Base-by-base conservation (phyloP, 2,113 vertebrate species). In the Condylura cristata region DNA sequence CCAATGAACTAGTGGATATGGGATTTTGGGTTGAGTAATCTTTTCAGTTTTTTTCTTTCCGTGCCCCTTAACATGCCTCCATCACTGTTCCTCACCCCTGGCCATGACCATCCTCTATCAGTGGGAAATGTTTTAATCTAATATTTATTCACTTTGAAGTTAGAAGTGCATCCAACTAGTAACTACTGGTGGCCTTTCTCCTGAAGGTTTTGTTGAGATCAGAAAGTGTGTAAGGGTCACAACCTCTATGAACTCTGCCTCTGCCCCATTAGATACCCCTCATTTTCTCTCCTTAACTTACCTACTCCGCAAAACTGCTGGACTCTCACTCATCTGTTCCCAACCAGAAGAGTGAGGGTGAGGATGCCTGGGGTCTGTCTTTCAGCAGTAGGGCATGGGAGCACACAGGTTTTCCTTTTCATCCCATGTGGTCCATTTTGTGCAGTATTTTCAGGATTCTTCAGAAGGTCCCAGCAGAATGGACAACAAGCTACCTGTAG, bases 111-210 rank as follows among this genome's bases (percentile, higher is more conserved):
- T 60, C 26, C n/a, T 7, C 3, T 76, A 39, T 86, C 48, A 41
- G 28, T 4, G 4, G 53, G 84, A 79, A 72, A 86, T 63, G 24
- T 68, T 86, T 88, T 28, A 1, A 56, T 66, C 12, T 61, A 61
- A n/a, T 34, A 75, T 5, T 32, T 61, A 39, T 75, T 95, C 66
- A 86, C 41, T 87, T 94, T 66, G 12, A 85, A 85, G 53, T 81
- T 66, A 75, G 26, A 68, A 76, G 53, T 16, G 6, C 12, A 44
- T 84, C 51, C 16, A 56, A 14, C 7, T 48, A 9, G 61, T 56
- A n/a, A 53, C 48, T 34, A 46, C n/a, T 39, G 10, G 6, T 51
- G 12, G 41, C 3, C 24, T 44, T 26, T 34, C 7, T 2, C 5
- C 32, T 61, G 8, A 1, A 91, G 60, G 39, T 20, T 86, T 61